These are phyloP conservation scores for Leptopilina syphax DNA, from an alignment of 2,888 invertebrate species.

Conservation along the genomic window DNA sequence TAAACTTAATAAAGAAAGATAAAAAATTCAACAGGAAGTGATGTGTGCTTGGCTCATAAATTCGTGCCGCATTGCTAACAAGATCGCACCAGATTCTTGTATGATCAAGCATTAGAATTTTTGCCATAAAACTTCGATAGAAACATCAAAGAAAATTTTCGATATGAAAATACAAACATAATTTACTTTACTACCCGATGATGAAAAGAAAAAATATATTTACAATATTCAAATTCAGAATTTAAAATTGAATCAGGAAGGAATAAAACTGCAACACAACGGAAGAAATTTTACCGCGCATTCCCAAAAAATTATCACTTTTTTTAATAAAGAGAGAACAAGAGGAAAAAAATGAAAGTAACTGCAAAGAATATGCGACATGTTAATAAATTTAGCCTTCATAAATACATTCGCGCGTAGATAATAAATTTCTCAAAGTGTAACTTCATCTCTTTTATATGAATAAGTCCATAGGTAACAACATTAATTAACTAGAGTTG, in stretches of 20 bases:
- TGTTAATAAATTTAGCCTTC: background rate
- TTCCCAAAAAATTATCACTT: no score
- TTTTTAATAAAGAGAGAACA: no score
- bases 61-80: conserved; percentile 58
- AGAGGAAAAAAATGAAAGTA: background rate
- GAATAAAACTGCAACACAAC: no score
- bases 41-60: conserved; percentile 55
- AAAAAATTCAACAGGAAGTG: conserved; percentile 23
- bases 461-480: conserved; percentile 12
- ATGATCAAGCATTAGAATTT: background rate
- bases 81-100: conserved; percentile 48
- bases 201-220: background rate
- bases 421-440: no score
- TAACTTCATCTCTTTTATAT: background rate
- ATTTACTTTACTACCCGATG: no score
- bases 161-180: no score
- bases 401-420: no score
- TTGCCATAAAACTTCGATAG: background rate
- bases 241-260: no score
- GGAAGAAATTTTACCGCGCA: no score
- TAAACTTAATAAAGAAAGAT: background rate
- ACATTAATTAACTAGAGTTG: background rate
- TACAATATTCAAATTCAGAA: no score
- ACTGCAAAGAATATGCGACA: background rate
- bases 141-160: no score